These are phyloP conservation scores for Labeo calbasu DNA, from an alignment of 2,797 vertebrate genomes.

Conservation along the genomic window DNA sequence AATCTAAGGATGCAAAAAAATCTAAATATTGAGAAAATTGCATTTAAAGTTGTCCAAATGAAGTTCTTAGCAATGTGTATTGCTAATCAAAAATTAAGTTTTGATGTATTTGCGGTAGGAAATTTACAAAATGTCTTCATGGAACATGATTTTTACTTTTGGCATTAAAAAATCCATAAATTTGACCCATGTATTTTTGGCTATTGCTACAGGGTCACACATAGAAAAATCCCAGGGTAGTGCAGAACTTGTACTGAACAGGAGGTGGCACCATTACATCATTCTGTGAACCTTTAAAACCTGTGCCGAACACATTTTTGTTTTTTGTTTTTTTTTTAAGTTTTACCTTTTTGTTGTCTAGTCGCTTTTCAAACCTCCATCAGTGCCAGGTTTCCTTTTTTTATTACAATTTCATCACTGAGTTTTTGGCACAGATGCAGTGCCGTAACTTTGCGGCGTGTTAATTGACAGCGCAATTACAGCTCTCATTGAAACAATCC, in stretches of 20 bases:
- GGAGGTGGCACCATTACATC: conserved; percentile 43
- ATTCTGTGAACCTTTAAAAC: not conserved
- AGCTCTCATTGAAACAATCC: conserved; percentile 17
- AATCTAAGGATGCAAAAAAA: too few species aligned
- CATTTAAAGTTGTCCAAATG: too few species aligned
- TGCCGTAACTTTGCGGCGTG: not conserved
- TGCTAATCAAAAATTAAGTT: too few species aligned
- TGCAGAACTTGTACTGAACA: conserved; percentile 34
- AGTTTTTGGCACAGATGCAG: not conserved
- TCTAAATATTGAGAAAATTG: too few species aligned
- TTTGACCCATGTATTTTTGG: too few species aligned
- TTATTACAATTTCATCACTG: not conserved
- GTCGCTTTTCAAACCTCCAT: conserved; percentile 1
- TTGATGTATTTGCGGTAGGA: too few species aligned
- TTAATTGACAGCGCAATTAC: conserved; percentile 23
- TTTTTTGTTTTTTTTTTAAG: too few species aligned
- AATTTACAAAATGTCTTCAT: too few species aligned
- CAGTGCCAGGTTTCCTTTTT: not conserved
- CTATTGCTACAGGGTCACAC: too few species aligned
- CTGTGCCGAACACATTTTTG: not conserved
- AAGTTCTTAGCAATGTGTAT: too few species aligned
- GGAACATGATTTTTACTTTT: too few species aligned
- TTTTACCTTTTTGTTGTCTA: not conserved
- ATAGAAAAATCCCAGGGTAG: not conserved
- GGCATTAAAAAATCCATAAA: too few species aligned